Evolutionary conservation across 2,888 invertebrate species (phyloP).

Genomic region (Drosophila prolongata): DNA sequence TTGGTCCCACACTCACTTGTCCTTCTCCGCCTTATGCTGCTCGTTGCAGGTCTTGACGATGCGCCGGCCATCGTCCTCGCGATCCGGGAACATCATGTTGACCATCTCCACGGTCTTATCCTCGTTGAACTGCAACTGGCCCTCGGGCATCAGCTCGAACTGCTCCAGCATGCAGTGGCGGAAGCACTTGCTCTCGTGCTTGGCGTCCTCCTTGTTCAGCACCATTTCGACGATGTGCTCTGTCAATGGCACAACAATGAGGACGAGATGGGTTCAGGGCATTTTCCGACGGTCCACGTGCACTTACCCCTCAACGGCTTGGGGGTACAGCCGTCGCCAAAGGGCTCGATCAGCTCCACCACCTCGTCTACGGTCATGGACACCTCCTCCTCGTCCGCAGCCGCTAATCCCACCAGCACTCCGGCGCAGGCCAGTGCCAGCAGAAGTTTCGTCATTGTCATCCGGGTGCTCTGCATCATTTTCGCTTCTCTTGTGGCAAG

Average conservation of each 20-base stretch:
- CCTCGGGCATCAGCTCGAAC: slow-evolving; percentile 71
- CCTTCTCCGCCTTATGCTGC: slow-evolving; percentile 38
- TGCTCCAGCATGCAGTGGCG: slow-evolving; percentile 80
- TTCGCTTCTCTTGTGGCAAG: slow-evolving; percentile 11
- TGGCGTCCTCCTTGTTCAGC: slow-evolving; percentile 62
- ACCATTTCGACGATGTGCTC: slow-evolving; percentile 72
- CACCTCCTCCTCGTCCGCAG: slow-evolving; percentile 51
- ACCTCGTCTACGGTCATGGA: slow-evolving; percentile 62
- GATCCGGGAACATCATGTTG: slow-evolving; percentile 65
- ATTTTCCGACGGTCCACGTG: neutral
- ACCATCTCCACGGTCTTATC: slow-evolving; percentile 61
- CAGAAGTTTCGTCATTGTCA: slow-evolving; percentile 10
- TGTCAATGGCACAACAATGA: too few relatives aligned
- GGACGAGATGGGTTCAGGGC: too few relatives aligned
- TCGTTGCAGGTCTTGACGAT: slow-evolving; percentile 63
- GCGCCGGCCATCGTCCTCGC: slow-evolving; percentile 37
- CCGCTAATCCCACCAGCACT: slow-evolving; percentile 20
- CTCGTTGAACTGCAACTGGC: slow-evolving; percentile 40
- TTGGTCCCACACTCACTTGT: slow-evolving; percentile 61
- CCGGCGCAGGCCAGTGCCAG: slow-evolving; percentile 40
- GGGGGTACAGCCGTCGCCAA: slow-evolving; percentile 58
- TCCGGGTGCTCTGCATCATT: slow-evolving; percentile 23
- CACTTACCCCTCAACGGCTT: slow-evolving; percentile 56
- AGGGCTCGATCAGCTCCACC: slow-evolving; percentile 59
- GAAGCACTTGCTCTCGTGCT: slow-evolving; percentile 79